Evolutionary conservation across 2,113 vertebrate species (phyloP).

Genomic region (Caretta caretta): DNA sequence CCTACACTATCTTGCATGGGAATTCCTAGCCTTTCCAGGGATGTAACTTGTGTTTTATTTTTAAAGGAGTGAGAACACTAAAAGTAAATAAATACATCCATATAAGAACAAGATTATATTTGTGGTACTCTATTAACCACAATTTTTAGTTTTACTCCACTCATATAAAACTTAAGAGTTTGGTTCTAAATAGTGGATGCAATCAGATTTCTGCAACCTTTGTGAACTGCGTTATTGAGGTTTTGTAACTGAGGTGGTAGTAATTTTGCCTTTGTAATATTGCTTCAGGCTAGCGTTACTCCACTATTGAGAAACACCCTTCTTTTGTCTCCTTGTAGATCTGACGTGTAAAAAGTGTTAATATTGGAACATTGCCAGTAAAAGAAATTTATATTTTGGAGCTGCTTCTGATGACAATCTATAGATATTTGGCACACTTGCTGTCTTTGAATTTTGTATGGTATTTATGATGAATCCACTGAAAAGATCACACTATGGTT

Average conservation of each 20-base stretch:
- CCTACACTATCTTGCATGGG: background rate
- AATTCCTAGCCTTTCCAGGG: background rate
- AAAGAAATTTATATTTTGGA: background rate
- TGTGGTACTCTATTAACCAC: conserved; percentile 8
- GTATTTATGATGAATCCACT: background rate
- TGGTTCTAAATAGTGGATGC: conserved; percentile 38
- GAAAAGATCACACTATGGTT: background rate
- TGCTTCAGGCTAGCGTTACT: background rate
- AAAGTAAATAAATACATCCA: background rate
- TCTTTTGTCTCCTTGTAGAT: background rate
- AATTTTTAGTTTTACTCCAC: background rate
- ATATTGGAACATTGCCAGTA: background rate
- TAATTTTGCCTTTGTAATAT: conserved; percentile 53
- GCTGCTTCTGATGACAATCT: background rate
- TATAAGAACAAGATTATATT: conserved; percentile 8
- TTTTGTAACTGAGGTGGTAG: conserved; percentile 17
- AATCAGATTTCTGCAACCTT: conserved; percentile 29
- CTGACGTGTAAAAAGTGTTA: background rate
- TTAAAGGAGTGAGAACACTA: background rate
- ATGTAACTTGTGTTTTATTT: background rate
- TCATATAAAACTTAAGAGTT: conserved; percentile 32
- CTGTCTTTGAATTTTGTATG: background rate
- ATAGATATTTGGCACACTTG: background rate
- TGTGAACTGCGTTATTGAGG: conserved; percentile 42
- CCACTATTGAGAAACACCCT: background rate